Conservation (phyloP, 2,888 invertebrate genomes). For the Oxytorus armatus region DNA sequence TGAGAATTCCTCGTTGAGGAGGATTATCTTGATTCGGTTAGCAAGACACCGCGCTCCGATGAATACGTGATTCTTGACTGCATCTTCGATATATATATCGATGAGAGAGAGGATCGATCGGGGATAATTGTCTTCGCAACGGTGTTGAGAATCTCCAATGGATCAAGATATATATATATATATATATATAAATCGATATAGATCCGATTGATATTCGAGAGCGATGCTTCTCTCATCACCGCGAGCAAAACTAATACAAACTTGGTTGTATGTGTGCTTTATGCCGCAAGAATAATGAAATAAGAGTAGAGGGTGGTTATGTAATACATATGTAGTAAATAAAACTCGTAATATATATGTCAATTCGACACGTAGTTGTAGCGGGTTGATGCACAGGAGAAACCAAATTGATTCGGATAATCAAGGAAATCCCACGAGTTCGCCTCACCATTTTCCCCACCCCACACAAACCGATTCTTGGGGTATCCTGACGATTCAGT, state of each 20-base stretch:
- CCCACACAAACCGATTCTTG: conserved; percentile 3
- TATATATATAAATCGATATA: conserved; percentile 8
- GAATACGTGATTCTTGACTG: conserved; percentile 26
- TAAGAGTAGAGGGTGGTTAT: neutral
- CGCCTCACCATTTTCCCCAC: conserved; percentile 8
- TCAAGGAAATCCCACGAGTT: conserved; percentile 50
- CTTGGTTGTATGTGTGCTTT: neutral
- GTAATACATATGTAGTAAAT: neutral
- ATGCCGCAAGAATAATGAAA: conserved; percentile 16
- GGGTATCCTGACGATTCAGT: conserved; percentile 43
- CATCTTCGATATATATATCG: neutral
- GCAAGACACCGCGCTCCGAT: conserved; percentile 4
- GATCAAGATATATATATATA: neutral
- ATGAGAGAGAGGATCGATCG: neutral
- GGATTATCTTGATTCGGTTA: conserved; percentile 43
- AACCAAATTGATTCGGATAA: conserved; percentile 66
- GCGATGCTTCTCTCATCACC: neutral
- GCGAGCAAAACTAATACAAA: conserved; percentile 26
- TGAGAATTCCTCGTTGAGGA: conserved; percentile 31
- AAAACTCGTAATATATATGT: conserved; percentile 32
- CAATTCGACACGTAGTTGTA: conserved; percentile 39
- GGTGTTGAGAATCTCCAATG: too few species aligned
- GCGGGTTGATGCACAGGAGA: conserved; percentile 39
- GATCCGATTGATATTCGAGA: conserved; percentile 35
- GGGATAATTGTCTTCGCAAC: conserved; percentile 2